Base-by-base conservation (phyloP, 2,888 invertebrate genomes). In the Tenthredo distinguenda region DNA sequence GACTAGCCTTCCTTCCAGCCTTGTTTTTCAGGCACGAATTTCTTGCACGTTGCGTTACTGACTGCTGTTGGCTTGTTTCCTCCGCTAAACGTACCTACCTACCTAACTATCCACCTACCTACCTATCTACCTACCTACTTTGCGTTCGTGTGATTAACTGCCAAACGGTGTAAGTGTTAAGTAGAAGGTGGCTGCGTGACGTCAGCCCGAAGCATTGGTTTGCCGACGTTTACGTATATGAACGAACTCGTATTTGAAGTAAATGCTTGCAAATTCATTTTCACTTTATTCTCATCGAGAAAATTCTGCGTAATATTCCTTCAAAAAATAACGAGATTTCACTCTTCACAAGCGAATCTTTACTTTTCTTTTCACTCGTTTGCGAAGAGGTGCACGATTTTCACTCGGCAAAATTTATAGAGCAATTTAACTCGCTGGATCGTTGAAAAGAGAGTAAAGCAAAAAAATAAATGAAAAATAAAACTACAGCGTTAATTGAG, bases 151-250 rank as follows among this genome's bases (percentile, higher is more conserved):
- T 74, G 40, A 74, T 74, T 74, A 74, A 74, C 74, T 74, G 26
- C 43, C 74, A 26, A 43, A n/a, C 74, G 74, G 2, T 26, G 74
- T 74, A 74, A 40, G 74, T 74, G 74, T 40, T 74, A 74, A 74
- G 74, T 74, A 74, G 74, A 74, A 40, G 74, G 74, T 74, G 40
- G 43, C 74, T 74, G 43, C 26, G 21, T 74, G 74, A 74, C 74
- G 43, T 74, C 74, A 74, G 40, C 26, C 43, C 43, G n/a, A 74
- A 74, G 40, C n/a, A 43, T 43, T 74, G 26, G 43, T 74, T 21
- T 3, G 68, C 68, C 34, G 34, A 34, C 26, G 68, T 68, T 34
- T 68, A 68, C 34, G 26, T 26, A 68, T 55, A 55, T 6, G 12
- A 34, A 34, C 68, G 18, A 21, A 12, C 26, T 62, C 26, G 68